Evolutionary conservation across 2,888 invertebrate species (phyloP).

Genomic region (Epirrhoe alternata): DNA sequence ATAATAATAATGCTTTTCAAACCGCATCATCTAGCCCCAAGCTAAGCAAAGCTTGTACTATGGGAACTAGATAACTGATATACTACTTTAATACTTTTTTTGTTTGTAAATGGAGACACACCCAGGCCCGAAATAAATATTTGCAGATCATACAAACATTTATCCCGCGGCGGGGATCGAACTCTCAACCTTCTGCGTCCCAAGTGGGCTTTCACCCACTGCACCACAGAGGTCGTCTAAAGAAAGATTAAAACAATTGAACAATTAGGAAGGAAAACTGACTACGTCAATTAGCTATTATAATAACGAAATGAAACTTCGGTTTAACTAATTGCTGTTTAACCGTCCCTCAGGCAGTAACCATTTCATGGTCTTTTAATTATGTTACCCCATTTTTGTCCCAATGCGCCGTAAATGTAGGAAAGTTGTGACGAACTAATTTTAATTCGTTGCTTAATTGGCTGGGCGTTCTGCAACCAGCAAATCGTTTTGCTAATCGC

Average conservation of each 20-base stretch:
- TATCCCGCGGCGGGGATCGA: too few relatives aligned
- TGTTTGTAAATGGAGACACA: too few relatives aligned
- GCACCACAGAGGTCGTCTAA: too few relatives aligned
- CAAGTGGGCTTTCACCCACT: too few relatives aligned
- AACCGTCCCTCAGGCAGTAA: conserved; percentile 45
- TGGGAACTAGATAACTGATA: too few relatives aligned
- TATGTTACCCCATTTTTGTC: conserved; percentile 44
- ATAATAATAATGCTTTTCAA: too few relatives aligned
- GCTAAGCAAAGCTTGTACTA: too few relatives aligned
- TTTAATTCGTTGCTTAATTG: conserved; percentile 26
- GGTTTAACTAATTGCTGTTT: conserved; percentile 43
- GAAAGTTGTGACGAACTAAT: conserved; percentile 29
- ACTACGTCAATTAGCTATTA: conserved; percentile 5
- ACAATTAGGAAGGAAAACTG: conserved; percentile 3
- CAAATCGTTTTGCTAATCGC: conserved; percentile 21
- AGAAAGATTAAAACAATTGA: neutral
- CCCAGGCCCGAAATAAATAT: too few relatives aligned
- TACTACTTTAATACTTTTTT: too few relatives aligned
- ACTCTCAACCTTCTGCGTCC: too few relatives aligned
- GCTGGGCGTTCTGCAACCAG: conserved; percentile 17
- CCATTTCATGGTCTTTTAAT: conserved; percentile 48
- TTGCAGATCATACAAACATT: too few relatives aligned
- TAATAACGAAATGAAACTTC: conserved; percentile 27
- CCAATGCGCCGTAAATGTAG: conserved; percentile 30
- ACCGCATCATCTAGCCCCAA: too few relatives aligned